Percentiles rank a stretch among this genome's conserved stretches.
phyloP scores from a whole-genome alignment of 2,797 vertebrate genomes.

The Manis javanica region DNA sequence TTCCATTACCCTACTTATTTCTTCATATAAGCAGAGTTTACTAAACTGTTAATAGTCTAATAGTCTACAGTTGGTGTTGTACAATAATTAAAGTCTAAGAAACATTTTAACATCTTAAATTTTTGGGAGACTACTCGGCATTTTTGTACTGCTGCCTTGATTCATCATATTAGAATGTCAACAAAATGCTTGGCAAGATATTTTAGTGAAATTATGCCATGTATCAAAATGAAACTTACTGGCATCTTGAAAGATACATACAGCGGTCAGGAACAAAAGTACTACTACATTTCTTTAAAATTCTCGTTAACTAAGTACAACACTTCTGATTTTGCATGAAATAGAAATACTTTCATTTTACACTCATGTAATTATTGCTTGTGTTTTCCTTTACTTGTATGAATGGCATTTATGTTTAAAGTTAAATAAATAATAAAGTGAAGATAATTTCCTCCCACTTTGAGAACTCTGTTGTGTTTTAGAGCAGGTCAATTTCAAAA shows the following conservation, averaged over 20 bases:
- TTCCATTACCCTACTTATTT: background rate
- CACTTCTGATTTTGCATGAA: background rate
- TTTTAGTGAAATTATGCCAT: background rate
- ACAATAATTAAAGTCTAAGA: background rate
- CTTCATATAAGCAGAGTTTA: background rate
- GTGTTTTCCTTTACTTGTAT: background rate
- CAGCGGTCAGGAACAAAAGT: background rate
- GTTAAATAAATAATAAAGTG: background rate
- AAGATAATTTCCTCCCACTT: background rate
- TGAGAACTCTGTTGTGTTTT: background rate
- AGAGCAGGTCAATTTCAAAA: constrained; percentile 2
- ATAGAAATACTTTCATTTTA: background rate
- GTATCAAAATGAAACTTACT: constrained; percentile 15
- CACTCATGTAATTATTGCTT: background rate
- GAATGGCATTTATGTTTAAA: background rate
- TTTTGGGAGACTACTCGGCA: background rate
- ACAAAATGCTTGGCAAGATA: constrained; percentile 25
- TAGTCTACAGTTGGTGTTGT: background rate
- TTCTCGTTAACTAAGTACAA: background rate
- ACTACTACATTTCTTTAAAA: constrained; percentile 7
- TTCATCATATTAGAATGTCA: background rate
- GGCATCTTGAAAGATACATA: background rate
- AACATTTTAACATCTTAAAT: background rate
- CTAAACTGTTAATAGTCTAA: background rate
- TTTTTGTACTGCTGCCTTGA: background rate